A percentile compares a stretch with the other conserved stretches of the same genome.
Conservation (phyloP, 2,888 invertebrate species). For the Lysandra bellargus region DNA sequence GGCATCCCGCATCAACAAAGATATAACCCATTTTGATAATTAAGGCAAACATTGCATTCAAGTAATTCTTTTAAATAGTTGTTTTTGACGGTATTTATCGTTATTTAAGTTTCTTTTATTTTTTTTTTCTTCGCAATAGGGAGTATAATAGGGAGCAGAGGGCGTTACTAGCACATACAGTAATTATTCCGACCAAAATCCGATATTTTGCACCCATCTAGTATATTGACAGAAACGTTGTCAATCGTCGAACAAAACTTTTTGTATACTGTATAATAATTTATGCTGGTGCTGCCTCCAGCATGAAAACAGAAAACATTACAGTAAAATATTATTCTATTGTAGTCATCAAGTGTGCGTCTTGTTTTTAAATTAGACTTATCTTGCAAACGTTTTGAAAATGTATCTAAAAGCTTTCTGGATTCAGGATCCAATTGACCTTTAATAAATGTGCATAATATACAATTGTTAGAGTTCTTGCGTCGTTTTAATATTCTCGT, state of each 20-base stretch:
- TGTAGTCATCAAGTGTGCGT: background rate
- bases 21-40: slow-evolving; percentile 1
- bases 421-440: background rate
- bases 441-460: background rate
- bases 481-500: background rate
- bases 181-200: no score
- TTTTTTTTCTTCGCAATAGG: no score
- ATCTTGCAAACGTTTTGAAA: background rate
- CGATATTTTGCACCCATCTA: no score
- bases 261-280: no score
- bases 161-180: no score
- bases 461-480: background rate
- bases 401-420: background rate
- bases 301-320: no score
- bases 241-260: no score
- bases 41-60: background rate
- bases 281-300: no score
- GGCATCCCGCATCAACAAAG: slow-evolving; percentile 35
- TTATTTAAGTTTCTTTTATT: no score
- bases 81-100: background rate
- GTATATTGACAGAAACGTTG: no score
- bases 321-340: background rate
- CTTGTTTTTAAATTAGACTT: background rate
- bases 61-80: background rate
- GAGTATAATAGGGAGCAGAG: no score